phyloP scores from a whole-genome alignment of 2,797 vertebrate genomes.

The Cyclopterus lumpus region DNA sequence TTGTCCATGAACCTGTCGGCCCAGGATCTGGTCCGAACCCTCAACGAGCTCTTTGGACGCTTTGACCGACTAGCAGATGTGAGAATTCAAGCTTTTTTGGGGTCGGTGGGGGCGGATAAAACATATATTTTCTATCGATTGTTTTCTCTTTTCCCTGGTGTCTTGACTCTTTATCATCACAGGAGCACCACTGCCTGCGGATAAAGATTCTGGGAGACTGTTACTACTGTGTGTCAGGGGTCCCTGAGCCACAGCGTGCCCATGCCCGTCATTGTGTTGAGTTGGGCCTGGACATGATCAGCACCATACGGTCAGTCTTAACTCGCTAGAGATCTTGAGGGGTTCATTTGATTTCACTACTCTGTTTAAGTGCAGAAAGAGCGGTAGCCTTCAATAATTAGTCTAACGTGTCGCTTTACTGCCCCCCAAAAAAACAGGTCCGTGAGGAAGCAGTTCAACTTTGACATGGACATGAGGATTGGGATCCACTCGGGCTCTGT shows the following conservation, averaged over 20 bases:
- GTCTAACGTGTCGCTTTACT: neutral
- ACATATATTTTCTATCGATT: neutral
- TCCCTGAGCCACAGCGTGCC: conserved; percentile 93
- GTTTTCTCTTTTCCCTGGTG: neutral
- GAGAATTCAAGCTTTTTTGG: conserved; percentile 2
- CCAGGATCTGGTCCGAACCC: conserved; percentile 81
- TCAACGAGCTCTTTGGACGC: conserved; percentile 86
- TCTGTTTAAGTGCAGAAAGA: neutral
- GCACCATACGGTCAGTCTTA: conserved; percentile 90
- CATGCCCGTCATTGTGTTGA: conserved; percentile 96
- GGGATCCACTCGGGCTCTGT: conserved; percentile 97
- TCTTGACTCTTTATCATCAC: conserved; percentile 18
- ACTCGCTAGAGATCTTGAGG: neutral
- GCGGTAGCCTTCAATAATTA: no score
- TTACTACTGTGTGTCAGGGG: conserved; percentile 97
- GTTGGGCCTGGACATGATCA: conserved; percentile 98
- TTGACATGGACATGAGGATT: conserved; percentile 96
- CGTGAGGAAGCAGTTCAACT: conserved; percentile 89
- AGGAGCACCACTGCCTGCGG: conserved; percentile 96
- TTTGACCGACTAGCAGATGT: conserved; percentile 85
- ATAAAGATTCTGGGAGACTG: conserved; percentile 98
- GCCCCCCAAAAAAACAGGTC: conserved; percentile 75
- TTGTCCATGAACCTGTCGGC: conserved; percentile 84
- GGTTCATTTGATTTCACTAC: neutral
- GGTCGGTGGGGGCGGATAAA: neutral